A percentile compares a stretch with the other conserved stretches of the same genome.
Evolutionary conservation across 2,113 vertebrate genomes (phyloP).

Genomic region (Dissostichus mawsoni): DNA sequence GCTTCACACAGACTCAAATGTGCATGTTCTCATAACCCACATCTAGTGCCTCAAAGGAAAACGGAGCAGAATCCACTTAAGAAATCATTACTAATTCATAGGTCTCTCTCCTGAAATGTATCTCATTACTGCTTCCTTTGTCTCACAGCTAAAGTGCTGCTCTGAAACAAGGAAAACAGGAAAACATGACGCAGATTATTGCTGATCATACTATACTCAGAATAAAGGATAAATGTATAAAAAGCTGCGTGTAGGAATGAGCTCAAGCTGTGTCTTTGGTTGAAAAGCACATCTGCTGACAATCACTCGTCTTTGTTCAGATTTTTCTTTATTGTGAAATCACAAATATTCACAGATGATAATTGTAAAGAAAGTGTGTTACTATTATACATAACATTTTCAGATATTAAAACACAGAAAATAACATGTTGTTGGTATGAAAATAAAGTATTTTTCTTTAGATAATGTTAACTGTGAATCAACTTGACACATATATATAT

Average conservation of each 20-base stretch:
- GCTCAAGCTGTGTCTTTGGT: neutral
- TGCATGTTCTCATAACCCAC: slow-evolving; percentile 75
- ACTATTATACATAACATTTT: slow-evolving; percentile 4
- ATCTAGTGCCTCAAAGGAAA: slow-evolving; percentile 59
- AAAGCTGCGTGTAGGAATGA: neutral
- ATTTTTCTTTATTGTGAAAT: slow-evolving; percentile 40
- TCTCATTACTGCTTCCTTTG: slow-evolving; percentile 63
- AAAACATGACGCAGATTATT: slow-evolving; percentile 33
- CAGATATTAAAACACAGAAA: neutral
- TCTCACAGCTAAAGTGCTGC: slow-evolving; percentile 33
- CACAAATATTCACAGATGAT: slow-evolving; percentile 21
- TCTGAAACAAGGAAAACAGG: slow-evolving; percentile 42
- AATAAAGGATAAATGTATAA: slow-evolving; percentile 25
- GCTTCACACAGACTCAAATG: slow-evolving; percentile 59
- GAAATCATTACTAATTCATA: slow-evolving; percentile 77
- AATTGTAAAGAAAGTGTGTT: neutral
- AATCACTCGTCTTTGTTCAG: neutral
- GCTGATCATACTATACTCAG: slow-evolving; percentile 25
- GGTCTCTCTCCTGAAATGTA: slow-evolving; percentile 57
- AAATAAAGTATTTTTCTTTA: neutral
- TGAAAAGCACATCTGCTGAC: neutral
- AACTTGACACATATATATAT: no score
- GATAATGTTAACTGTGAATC: neutral
- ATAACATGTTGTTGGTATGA: neutral
- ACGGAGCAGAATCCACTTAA: slow-evolving; percentile 70